Evolutionary conservation across 1,140 invertebrate genomes (phyloP), one percentile per base, ranked within the genome.

Genomic region (Eufriesea mexicana): DNA sequence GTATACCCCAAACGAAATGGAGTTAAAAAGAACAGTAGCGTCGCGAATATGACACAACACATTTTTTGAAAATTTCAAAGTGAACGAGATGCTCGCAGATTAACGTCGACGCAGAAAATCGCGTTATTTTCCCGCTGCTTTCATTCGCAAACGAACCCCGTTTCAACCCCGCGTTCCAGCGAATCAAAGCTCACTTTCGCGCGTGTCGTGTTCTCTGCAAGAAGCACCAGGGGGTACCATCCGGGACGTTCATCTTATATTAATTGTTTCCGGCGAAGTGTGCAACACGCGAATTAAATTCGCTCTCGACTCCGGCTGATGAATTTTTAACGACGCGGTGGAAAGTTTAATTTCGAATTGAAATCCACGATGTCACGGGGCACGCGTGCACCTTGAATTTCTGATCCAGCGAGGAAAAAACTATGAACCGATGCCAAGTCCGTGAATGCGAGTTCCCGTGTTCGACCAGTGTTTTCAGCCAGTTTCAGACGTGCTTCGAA

Each of bases 341-440:
- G 16, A 57, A n/a, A 73, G 51, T 73, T 73, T 73, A 42, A 73
- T 73, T 57, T 57, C 35, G 35, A 73, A 73, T n/a, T 57, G 71
- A 42, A n/a, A 70, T 70, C 16, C 67, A 67, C 64, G 42, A 16
- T 49, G 45, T 49, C 51, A 12, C 20, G 20, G 54, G 35, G 23
- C 35, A 42, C 18, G 35, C 9, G 35, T 28, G 35, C 35, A 64
- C 7, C 7, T 25, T 64, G 35, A 57, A 73, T 73, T 35, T 73
- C 28, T 35, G 70, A 67, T 72, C 64, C 25, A 25, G 12, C 18
- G 25, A 28, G 23, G 5, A 9, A 71, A 54, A 71, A 54, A 71
- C 28, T 54, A 51, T 35, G 68, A 71, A 71, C 68, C 18, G 25
- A 20, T 49, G n/a, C 25, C 68, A 71, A 71, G 47, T 54, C 28